Percentiles rank a stretch among this genome's conserved stretches.
These are phyloP conservation scores for Cryptus viduatorius DNA, from an alignment of 2,888 invertebrate genomes.

Conservation along the genomic window DNA sequence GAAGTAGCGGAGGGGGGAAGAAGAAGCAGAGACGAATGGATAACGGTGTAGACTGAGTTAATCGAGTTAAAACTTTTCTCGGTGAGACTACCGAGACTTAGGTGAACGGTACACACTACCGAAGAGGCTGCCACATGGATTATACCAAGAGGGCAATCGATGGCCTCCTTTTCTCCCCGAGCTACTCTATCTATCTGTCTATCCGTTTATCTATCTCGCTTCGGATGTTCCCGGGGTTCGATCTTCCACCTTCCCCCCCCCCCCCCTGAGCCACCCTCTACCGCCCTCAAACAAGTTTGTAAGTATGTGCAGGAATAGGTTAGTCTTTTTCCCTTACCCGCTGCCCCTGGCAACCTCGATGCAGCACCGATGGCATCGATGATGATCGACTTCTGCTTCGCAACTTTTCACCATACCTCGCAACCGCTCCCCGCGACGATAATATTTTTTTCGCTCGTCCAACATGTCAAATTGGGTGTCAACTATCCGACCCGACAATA, in stretches of 20 bases:
- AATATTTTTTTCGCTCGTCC: constrained; percentile 41
- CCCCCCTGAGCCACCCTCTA: background rate
- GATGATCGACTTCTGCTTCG: constrained; percentile 50
- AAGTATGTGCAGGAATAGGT: constrained; percentile 21
- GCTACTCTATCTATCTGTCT: constrained; percentile 18
- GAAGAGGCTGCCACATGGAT: constrained; percentile 41
- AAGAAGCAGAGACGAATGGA: constrained; percentile 12
- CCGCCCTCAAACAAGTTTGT: constrained; percentile 10
- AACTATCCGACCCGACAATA: constrained; percentile 26
- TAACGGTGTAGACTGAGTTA: constrained; percentile 34
- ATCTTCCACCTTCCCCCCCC: background rate
- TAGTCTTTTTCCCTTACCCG: background rate
- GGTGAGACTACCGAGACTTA: constrained; percentile 19
- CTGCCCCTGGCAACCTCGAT: background rate
- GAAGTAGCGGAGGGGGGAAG: background rate
- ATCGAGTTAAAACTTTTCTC: constrained; percentile 60
- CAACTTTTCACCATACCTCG: constrained; percentile 26
- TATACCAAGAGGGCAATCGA: constrained; percentile 38
- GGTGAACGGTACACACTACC: background rate
- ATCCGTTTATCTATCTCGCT: constrained; percentile 6
- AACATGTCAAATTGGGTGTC: constrained; percentile 42
- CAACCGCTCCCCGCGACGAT: background rate
- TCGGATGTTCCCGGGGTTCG: background rate
- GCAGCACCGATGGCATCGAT: constrained; percentile 30
- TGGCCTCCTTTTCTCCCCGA: constrained; percentile 8